phyloP scores from a whole-genome alignment of 2,113 vertebrate genomes.

The Thamnaconus septentrionalis region DNA sequence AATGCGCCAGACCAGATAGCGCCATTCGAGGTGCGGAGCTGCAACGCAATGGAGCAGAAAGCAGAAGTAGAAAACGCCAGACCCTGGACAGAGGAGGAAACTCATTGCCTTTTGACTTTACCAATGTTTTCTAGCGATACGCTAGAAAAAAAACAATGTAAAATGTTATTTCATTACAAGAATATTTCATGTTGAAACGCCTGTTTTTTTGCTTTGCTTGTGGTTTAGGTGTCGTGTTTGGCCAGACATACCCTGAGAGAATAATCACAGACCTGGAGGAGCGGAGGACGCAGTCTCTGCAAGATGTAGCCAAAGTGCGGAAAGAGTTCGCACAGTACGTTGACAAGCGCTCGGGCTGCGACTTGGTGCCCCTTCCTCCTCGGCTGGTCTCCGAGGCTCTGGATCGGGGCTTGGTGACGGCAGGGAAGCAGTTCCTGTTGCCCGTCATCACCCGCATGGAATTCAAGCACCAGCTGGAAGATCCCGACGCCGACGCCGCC shows the following conservation, averaged over 20 bases:
- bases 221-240: slow-evolving; percentile 62
- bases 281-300: slow-evolving; percentile 64
- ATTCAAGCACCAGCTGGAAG: slow-evolving; percentile 70
- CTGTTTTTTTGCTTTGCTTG: not conserved
- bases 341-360: slow-evolving; percentile 68
- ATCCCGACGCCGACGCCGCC: slow-evolving; percentile 52
- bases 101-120: too few species aligned
- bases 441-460: slow-evolving; percentile 77
- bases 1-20: too few species aligned
- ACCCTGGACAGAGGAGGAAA: too few species aligned
- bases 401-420: slow-evolving; percentile 24
- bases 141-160: not conserved
- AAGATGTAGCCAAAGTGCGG: slow-evolving; percentile 65
- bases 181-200: not conserved
- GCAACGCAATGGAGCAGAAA: too few species aligned
- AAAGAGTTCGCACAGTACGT: slow-evolving; percentile 62
- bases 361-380: slow-evolving; percentile 69
- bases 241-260: slow-evolving; percentile 63
- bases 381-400: slow-evolving; percentile 66
- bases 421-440: slow-evolving; percentile 63
- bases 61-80: too few species aligned
- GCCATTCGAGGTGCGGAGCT: too few species aligned
- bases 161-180: not conserved
- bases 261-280: slow-evolving; percentile 70
- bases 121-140: too few species aligned